These are phyloP conservation scores for Neolamprologus devosi DNA, from an alignment of 2,113 vertebrate genomes.

Conservation along the genomic window DNA sequence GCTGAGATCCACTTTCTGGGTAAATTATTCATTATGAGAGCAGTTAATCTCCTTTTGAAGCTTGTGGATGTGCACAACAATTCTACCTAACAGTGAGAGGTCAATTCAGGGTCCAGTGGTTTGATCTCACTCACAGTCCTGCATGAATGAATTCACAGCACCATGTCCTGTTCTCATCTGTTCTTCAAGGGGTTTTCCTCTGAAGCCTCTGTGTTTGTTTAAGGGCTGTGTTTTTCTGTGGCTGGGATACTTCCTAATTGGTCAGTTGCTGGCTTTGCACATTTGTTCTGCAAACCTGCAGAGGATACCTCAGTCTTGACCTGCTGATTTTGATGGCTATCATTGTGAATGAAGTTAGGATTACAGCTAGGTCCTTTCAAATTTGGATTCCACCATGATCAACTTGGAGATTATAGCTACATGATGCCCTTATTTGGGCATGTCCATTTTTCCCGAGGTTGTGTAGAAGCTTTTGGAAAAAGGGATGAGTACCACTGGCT, in stretches of 20 bases:
- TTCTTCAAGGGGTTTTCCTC: background rate
- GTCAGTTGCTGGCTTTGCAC: background rate
- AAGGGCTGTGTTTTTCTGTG: background rate
- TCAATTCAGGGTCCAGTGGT: background rate
- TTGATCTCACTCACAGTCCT: background rate
- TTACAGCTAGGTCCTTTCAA: background rate
- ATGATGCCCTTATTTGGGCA: background rate
- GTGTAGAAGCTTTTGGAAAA: background rate
- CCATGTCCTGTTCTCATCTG: background rate
- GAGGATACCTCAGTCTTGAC: background rate
- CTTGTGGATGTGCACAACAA: background rate
- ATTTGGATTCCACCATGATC: background rate
- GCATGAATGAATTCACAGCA: background rate
- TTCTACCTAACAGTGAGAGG: background rate
- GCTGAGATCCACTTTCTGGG: background rate
- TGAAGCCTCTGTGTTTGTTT: background rate
- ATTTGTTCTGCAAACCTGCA: background rate
- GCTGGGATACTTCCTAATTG: background rate
- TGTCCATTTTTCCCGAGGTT: background rate
- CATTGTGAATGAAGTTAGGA: background rate
- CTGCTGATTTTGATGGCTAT: background rate
- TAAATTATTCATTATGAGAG: background rate
- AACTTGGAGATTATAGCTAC: background rate
- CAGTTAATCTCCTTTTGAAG: background rate
- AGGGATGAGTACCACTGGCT: background rate